These are phyloP conservation scores for Drosophila ogumai DNA, from an alignment of 1,140 invertebrate genomes.

Conservation along the genomic window DNA sequence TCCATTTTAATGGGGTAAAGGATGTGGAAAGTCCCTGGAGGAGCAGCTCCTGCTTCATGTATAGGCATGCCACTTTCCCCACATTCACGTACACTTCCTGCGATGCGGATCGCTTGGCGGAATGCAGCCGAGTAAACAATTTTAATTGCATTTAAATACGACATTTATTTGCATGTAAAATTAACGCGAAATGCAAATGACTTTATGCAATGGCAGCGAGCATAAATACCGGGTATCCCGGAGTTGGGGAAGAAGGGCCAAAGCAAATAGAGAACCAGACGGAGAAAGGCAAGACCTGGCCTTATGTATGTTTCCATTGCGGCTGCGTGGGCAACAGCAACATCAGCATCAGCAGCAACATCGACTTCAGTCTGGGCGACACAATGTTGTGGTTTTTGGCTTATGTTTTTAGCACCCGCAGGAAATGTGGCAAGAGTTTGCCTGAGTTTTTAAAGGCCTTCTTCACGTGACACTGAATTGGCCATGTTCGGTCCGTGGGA, in stretches of 20 bases:
- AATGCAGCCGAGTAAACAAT: constrained; percentile 80
- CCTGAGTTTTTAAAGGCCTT: constrained; percentile 29
- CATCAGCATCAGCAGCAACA: constrained; percentile 3
- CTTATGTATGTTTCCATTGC: constrained; percentile 64
- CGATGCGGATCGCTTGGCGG: constrained; percentile 31
- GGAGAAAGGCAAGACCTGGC: constrained; percentile 22
- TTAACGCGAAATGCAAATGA: constrained; percentile 81
- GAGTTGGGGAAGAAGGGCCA: constrained; percentile 2
- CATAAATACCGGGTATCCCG: constrained; percentile 42
- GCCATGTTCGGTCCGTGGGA: constrained; percentile 38
- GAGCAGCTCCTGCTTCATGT: constrained; percentile 22
- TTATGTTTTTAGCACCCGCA: constrained; percentile 49
- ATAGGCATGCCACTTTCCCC: constrained; percentile 45
- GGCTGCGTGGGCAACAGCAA: constrained; percentile 64
- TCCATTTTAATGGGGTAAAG: constrained; percentile 5
- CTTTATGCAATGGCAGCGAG: constrained; percentile 53
- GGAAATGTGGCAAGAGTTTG: constrained; percentile 29
- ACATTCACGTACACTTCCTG: constrained; percentile 8
- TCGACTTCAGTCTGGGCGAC: constrained; percentile 30
- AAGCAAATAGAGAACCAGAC: constrained; percentile 26
- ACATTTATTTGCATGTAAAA: constrained; percentile 85
- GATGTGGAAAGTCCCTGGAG: constrained; percentile 19
- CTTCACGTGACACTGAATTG: constrained; percentile 50
- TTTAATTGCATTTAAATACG: constrained; percentile 85
- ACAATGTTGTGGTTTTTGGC: constrained; percentile 50